Conservation (phyloP, 2,888 invertebrate genomes). For the Apamea anceps region DNA sequence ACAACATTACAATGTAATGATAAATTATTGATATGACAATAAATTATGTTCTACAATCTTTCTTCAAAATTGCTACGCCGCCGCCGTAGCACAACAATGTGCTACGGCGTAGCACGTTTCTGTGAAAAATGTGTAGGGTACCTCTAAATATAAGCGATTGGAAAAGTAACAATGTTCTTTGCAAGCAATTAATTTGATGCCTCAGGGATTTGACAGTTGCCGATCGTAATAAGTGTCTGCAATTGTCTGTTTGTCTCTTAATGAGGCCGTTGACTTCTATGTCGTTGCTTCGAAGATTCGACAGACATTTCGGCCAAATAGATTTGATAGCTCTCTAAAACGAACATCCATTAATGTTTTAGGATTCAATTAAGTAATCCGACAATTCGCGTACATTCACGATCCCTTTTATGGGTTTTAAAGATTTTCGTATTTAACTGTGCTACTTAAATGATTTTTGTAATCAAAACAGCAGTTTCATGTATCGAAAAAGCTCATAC, state of each 20-base stretch:
- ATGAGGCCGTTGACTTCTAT: slow-evolving; percentile 57
- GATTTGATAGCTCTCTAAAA: slow-evolving; percentile 48
- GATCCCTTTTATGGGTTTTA: not conserved
- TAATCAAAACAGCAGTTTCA: not conserved
- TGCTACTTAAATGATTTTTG: not conserved
- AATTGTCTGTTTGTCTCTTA: slow-evolving; percentile 35
- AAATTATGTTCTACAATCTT: not conserved
- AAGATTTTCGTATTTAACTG: not conserved
- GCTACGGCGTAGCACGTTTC: slow-evolving; percentile 33
- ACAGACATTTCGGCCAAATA: slow-evolving; percentile 25
- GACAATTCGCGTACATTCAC: slow-evolving; percentile 22
- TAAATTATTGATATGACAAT: not conserved
- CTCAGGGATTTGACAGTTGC: slow-evolving; percentile 30
- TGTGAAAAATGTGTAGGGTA: not conserved
- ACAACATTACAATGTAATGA: not conserved
- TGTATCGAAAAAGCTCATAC: not conserved
- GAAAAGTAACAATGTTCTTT: slow-evolving; percentile 15
- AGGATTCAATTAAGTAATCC: slow-evolving; percentile 19
- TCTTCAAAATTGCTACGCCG: slow-evolving; percentile 45
- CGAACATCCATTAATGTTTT: slow-evolving; percentile 33
- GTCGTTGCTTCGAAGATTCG: slow-evolving; percentile 31
- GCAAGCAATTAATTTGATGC: slow-evolving; percentile 29
- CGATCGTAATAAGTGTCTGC: slow-evolving; percentile 24
- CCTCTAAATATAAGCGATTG: slow-evolving; percentile 17
- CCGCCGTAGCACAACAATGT: slow-evolving; percentile 34